Base-by-base conservation (phyloP, 2,888 invertebrate genomes). In the Eristalinus aeneus region DNA sequence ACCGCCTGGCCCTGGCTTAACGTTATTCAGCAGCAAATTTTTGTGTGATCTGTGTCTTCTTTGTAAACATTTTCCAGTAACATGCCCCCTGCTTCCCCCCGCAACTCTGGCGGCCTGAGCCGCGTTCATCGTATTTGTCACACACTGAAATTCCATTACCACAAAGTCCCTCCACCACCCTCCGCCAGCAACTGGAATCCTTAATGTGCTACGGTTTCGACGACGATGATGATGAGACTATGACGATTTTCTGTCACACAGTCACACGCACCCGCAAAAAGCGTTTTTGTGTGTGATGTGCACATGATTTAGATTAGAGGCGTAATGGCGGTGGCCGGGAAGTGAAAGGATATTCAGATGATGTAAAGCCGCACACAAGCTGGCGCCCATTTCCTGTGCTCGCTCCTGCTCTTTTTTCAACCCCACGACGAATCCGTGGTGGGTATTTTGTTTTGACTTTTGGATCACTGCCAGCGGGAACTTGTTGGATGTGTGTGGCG, bases 41-140 rank as follows among this genome's bases (percentile, higher is more conserved):
- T 80, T 76, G 23, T 73, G 20, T 79, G 71, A 61, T 71, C 64
- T 54, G 74, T 79, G 69, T 71, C 74, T n/a, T 60, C 56, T 77
- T 77, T 68, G 72, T 77, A 56, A 77, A 73, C 54, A 60, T 36
- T 46, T 46, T 64, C 46, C 72, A 73, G 34, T 27, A 31, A 61
- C 22, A 68, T 71, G 31, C 58, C 60, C 58, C 12, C 9, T 10
- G 56, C 46, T n/a, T 16, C 39, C 53, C 53, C n/a, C 8, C 23
- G 34, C 16, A 2, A 27, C 16, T 56, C 23, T 32, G 31, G n/a
- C 31, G 32, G 39, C n/a, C 16, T 63, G 36, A 67, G 63, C n/a
- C 36, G 69, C 77, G 68, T 54, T 68, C 76, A 74, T 75, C 71
- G 68, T 60, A 80, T 84, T 80, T 84, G 67, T 84, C 84, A 80